Evolutionary conservation across 92 coral and sea anemone genomes (phyloP).

Genomic region (Pocillopora meandrina): DNA sequence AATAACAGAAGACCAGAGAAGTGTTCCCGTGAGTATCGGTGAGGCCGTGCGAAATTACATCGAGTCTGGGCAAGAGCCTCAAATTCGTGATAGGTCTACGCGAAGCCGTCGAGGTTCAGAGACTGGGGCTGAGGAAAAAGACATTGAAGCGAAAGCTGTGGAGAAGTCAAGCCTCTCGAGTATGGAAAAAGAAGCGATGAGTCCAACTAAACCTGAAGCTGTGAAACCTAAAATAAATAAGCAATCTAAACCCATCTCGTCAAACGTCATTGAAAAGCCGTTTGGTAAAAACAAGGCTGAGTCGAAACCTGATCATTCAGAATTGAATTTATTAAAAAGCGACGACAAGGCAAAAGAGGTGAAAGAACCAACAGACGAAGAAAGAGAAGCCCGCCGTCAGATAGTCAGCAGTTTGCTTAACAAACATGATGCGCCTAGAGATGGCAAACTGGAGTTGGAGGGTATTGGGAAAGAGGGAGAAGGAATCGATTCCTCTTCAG

Average conservation of each 20-base stretch:
- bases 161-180: background rate
- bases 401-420: constrained; percentile 69
- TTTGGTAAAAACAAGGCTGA: constrained; percentile 8
- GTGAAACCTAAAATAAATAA: constrained; percentile 20
- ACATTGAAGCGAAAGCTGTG: constrained; percentile 9
- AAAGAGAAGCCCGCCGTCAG: constrained; percentile 73
- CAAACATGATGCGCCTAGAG: constrained; percentile 54
- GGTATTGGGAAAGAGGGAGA: constrained; percentile 75
- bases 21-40: constrained; percentile 63
- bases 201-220: constrained; percentile 12
- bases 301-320: constrained; percentile 22
- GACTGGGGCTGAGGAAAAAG: constrained; percentile 33
- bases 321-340: constrained; percentile 20
- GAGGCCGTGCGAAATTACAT: constrained; percentile 68
- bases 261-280: constrained; percentile 32
- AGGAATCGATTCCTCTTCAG: constrained; percentile 30
- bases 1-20: constrained; percentile 45
- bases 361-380: constrained; percentile 51
- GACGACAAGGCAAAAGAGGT: constrained; percentile 23
- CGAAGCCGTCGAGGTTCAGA: constrained; percentile 59
- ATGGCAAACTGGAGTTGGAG: constrained; percentile 72
- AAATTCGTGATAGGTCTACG: constrained; percentile 63
- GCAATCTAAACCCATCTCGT: constrained; percentile 9
- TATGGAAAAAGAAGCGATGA: background rate
- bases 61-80: constrained; percentile 78